These are phyloP conservation scores for Delichon dasypus DNA, from an alignment of 2,797 vertebrate genomes.

Conservation along the genomic window DNA sequence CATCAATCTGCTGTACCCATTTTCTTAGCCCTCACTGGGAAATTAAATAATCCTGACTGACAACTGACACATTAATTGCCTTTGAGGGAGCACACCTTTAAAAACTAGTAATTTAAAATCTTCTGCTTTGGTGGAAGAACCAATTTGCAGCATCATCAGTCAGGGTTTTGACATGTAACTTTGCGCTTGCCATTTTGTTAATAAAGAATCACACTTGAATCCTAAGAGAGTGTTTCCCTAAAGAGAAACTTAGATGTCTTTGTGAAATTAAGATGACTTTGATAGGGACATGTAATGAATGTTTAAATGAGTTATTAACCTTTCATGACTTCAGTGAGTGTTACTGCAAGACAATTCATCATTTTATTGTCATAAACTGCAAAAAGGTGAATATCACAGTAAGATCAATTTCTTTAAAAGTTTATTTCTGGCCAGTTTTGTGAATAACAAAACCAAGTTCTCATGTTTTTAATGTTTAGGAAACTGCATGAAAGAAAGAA, in stretches of 20 bases:
- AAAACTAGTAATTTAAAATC: conserved; percentile 61
- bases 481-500: not conserved
- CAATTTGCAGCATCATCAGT: conserved; percentile 68
- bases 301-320: conserved; percentile 71
- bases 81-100: conserved; percentile 67
- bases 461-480: not conserved
- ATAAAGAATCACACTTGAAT: conserved; percentile 61
- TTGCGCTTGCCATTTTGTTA: conserved; percentile 62
- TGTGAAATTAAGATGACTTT: conserved; percentile 70
- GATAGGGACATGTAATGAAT: conserved; percentile 63
- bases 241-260: conserved; percentile 64
- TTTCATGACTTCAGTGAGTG: conserved; percentile 49
- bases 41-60: conserved; percentile 69
- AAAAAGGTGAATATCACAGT: not conserved
- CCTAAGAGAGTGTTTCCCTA: conserved; percentile 61
- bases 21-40: conserved; percentile 37
- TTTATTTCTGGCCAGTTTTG: conserved; percentile 13
- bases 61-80: conserved; percentile 68
- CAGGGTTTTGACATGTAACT: conserved; percentile 67
- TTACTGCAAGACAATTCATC: conserved; percentile 38
- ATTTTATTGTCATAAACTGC: conserved; percentile 21
- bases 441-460: not conserved
- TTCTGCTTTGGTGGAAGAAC: conserved; percentile 56
- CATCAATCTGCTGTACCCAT: conserved; percentile 33
- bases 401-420: conserved; percentile 28